phyloP scores from a whole-genome alignment of 2,797 vertebrate genomes.

The Phataginus tetradactyla region DNA sequence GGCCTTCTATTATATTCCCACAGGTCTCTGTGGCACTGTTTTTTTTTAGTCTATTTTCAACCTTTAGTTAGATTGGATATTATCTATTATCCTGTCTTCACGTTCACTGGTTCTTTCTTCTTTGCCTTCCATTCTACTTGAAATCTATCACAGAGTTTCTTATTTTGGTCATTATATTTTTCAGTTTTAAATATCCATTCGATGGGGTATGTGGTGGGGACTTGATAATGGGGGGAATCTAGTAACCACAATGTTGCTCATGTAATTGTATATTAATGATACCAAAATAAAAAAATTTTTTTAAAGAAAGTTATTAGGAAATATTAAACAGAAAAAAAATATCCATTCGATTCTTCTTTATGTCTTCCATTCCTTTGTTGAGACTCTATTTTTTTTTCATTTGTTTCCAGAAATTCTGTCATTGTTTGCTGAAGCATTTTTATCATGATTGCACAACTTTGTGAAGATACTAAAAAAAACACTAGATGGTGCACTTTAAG shows the following conservation, averaged over 20 bases:
- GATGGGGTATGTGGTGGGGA: no score
- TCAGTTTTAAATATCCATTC: background rate
- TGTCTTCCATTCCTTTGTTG: background rate
- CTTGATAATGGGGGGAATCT: no score
- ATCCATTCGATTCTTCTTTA: background rate
- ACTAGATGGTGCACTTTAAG: background rate
- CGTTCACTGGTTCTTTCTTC: background rate
- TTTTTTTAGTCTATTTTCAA: background rate
- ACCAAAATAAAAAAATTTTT: no score
- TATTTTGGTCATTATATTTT: background rate
- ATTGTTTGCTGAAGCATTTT: background rate
- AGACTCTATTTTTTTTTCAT: background rate
- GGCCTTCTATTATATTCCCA: background rate
- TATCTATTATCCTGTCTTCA: background rate
- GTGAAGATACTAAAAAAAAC: background rate
- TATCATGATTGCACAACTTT: background rate
- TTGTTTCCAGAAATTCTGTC: background rate
- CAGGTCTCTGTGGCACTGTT: background rate
- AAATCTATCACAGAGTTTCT: background rate
- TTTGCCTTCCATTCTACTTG: background rate
- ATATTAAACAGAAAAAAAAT: background rate
- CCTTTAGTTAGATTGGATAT: background rate
- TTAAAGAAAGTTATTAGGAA: no score
- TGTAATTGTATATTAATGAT: no score
- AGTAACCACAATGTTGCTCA: no score